These are phyloP conservation scores for Acipenser oxyrinchus DNA, from an alignment of 2,797 vertebrate genomes.

Conservation along the genomic window DNA sequence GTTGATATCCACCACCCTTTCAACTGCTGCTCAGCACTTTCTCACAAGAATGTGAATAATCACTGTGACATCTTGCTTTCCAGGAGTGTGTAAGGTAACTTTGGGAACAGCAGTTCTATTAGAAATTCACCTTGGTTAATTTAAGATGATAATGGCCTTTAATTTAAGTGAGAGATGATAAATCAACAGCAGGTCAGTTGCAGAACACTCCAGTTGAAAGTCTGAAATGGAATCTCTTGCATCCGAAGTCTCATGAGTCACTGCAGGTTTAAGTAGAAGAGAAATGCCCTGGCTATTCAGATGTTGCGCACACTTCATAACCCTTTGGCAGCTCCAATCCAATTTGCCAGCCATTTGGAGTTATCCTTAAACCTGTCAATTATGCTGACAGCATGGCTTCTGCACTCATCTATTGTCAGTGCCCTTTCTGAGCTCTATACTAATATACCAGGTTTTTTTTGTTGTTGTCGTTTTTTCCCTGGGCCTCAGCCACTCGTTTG, in stretches of 20 bases:
- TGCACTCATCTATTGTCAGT: slow-evolving; percentile 38
- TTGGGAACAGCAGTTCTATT: not conserved
- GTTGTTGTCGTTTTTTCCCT: not conserved
- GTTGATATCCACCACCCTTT: too few species aligned
- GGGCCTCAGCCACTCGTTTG: slow-evolving; percentile 17
- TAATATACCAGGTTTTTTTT: not conserved
- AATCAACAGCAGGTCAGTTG: slow-evolving; percentile 36
- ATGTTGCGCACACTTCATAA: slow-evolving; percentile 24
- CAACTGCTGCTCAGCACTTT: too few species aligned
- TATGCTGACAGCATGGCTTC: slow-evolving; percentile 38
- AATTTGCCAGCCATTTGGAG: slow-evolving; percentile 43
- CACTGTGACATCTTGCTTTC: too few species aligned
- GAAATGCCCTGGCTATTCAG: slow-evolving; percentile 5
- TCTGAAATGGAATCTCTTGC: slow-evolving; percentile 48
- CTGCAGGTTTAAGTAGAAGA: slow-evolving; percentile 23
- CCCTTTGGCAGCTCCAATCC: slow-evolving; percentile 41
- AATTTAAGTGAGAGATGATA: slow-evolving; percentile 46
- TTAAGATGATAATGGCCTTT: slow-evolving; percentile 48
- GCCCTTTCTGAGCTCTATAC: slow-evolving; percentile 26
- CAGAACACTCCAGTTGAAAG: slow-evolving; percentile 35
- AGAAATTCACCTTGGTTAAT: slow-evolving; percentile 33
- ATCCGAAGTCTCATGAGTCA: slow-evolving; percentile 39
- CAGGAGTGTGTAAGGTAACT: too few species aligned
- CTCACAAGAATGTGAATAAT: too few species aligned
- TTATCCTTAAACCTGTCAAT: slow-evolving; percentile 48